Conservation (phyloP, 2,113 vertebrate species). For the Macrotis lagotis region DNA sequence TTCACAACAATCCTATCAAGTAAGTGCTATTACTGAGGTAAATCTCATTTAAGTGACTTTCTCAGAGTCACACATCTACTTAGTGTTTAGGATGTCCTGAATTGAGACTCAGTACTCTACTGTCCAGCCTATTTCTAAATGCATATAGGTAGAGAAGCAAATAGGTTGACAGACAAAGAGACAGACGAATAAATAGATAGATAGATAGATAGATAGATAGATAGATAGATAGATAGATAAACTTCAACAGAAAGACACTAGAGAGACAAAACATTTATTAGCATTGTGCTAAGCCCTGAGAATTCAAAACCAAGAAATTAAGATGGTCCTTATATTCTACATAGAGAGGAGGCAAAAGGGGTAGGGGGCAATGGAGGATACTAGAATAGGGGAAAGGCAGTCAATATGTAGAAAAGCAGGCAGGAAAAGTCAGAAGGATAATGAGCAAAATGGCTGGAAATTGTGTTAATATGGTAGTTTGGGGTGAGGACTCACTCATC, state of each 20-base stretch:
- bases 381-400: neutral
- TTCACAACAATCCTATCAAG: neutral
- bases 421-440: neutral
- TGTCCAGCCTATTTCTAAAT: neutral
- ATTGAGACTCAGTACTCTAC: neutral
- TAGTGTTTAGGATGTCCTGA: neutral
- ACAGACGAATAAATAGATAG: too few relatives aligned
- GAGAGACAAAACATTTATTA: neutral
- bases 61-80: neutral
- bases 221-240: neutral
- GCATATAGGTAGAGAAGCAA: neutral
- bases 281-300: neutral
- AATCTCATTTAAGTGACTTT: neutral
- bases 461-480: neutral
- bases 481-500: neutral
- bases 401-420: neutral
- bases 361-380: neutral
- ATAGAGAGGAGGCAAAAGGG: neutral
- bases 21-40: neutral
- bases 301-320: neutral
- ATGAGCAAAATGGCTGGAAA: neutral
- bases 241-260: neutral
- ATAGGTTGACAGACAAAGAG: too few relatives aligned
- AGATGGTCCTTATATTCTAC: neutral
- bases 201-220: too few relatives aligned